Evolutionary conservation across 2,888 invertebrate species (phyloP), one percentile per base, ranked within the genome.

Genomic region (Ornithoptera priamus): DNA sequence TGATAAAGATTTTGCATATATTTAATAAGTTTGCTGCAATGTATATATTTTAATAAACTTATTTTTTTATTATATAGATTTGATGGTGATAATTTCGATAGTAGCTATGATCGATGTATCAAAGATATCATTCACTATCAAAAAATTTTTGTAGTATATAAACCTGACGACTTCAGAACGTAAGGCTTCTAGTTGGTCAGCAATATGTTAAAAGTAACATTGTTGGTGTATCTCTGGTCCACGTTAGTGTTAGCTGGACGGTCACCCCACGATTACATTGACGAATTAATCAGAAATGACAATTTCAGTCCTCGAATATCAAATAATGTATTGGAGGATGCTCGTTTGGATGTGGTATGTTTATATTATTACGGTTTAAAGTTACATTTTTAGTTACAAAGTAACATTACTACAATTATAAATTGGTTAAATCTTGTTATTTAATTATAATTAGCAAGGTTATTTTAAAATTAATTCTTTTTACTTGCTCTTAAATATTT

Each of bases 341-440:
- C 92, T 39, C 68, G 66, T 3, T 77, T 92, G 62, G 85, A 85
- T 72, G 87, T 85, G 80, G 92, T 92, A 74, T 85, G 90, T 85
- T 46, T 46, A 12, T 15, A 46, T 46, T 46, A 46, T 12, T 46
- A 0, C 10, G 42, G 62, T 18, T 12, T 22, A 15, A 58, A 22
- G 7, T 12, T 58, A 58, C 15, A 46, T 58, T 58, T 22, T 2
- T 1, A 20, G 0, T 58, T 22, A 22, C 22, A 58, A 12, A 53
- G 18, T 53, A 53, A n/a, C 15, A 53, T 53, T 18, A 4, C 46
- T 18, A 53, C n/a, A 53, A 53, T 50, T 42, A 8, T 42, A 10
- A 10, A 10, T 8, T 42, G 10, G 42, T 7, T 10, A 42, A 42
- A 39, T 10, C 7, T 39, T 39, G 6, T 1, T 10, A 39, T 39